A percentile compares a stretch with the other conserved stretches of the same genome.
These are phyloP conservation scores for Nesometra sesokonis DNA, from an alignment of 35 echinoderm and acorn worm genomes.

Conservation along the genomic window DNA sequence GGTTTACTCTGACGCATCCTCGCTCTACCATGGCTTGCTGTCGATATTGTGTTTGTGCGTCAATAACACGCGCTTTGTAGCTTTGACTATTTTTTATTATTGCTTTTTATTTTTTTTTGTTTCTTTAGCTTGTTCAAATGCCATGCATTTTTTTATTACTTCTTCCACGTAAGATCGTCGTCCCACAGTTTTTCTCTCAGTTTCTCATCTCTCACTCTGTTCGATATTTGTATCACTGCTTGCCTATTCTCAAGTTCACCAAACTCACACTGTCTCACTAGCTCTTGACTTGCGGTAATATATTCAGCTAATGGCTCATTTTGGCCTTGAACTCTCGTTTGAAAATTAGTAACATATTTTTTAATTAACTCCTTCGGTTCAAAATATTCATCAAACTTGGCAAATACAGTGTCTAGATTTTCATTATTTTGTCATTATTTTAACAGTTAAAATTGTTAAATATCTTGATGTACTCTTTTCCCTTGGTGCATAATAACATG, in stretches of 20 bases:
- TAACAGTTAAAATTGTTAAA: slow-evolving; percentile 3
- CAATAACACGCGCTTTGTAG: not conserved
- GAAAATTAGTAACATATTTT: slow-evolving; percentile 23
- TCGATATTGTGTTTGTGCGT: not conserved
- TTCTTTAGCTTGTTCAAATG: too few relatives aligned
- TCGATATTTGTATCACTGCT: slow-evolving; percentile 10
- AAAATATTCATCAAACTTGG: slow-evolving; percentile 24
- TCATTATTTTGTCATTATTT: not conserved
- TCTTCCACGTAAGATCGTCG: not conserved
- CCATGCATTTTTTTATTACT: not conserved
- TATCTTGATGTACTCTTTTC: slow-evolving; percentile 12
- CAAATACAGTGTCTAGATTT: slow-evolving; percentile 7
- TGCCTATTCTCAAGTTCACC: not conserved
- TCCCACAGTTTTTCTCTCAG: not conserved
- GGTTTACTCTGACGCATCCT: not conserved
- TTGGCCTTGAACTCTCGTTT: slow-evolving; percentile 4
- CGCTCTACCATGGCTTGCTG: not conserved
- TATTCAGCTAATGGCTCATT: slow-evolving; percentile 22
- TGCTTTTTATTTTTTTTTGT: too few relatives aligned
- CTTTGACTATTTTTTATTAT: not conserved
- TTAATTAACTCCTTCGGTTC: slow-evolving; percentile 43
- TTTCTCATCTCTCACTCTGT: slow-evolving; percentile 1
- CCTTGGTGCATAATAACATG: slow-evolving; percentile 13
- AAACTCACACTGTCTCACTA: not conserved
- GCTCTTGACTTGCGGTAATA: slow-evolving; percentile 12